Percentiles rank a stretch among this genome's conserved stretches.
phyloP scores from a whole-genome alignment of 2,797 vertebrate genomes.

The Spinus pinus region DNA sequence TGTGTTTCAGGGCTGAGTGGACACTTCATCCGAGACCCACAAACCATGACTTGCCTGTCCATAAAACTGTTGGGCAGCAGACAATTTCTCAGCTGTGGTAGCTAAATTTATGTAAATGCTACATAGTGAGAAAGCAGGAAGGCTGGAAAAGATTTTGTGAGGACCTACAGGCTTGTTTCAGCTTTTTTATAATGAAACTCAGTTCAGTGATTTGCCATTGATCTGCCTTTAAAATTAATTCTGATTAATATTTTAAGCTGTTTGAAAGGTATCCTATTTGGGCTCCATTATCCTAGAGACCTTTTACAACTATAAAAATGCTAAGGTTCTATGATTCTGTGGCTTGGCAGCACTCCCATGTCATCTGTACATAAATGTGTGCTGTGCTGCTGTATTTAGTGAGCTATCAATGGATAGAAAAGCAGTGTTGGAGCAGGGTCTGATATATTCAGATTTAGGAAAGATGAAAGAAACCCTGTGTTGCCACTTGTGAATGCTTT shows the following conservation, averaged over 20 bases:
- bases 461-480: not conserved
- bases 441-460: not conserved
- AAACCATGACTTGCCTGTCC: not conserved
- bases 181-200: not conserved
- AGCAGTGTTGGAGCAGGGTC: not conserved
- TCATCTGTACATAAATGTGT: rapidly evolving
- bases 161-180: not conserved
- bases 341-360: not conserved
- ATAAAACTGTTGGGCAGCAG: not conserved
- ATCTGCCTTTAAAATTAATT: not conserved
- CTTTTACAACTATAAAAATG: not conserved
- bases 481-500: constrained; percentile 6
- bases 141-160: not conserved
- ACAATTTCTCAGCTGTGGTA: not conserved
- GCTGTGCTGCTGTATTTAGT: not conserved
- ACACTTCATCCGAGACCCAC: not conserved
- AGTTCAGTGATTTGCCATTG: not conserved
- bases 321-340: not conserved
- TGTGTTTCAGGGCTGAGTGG: not conserved
- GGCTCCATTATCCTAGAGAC: not conserved
- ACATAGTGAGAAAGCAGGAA: not conserved
- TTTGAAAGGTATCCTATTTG: not conserved
- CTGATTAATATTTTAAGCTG: not conserved
- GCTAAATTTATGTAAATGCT: not conserved
- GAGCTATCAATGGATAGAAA: not conserved